A percentile compares a stretch with the other conserved stretches of the same genome.
Evolutionary conservation across 1,140 invertebrate genomes (phyloP).

Genomic region (Dreissena rostriformis): DNA sequence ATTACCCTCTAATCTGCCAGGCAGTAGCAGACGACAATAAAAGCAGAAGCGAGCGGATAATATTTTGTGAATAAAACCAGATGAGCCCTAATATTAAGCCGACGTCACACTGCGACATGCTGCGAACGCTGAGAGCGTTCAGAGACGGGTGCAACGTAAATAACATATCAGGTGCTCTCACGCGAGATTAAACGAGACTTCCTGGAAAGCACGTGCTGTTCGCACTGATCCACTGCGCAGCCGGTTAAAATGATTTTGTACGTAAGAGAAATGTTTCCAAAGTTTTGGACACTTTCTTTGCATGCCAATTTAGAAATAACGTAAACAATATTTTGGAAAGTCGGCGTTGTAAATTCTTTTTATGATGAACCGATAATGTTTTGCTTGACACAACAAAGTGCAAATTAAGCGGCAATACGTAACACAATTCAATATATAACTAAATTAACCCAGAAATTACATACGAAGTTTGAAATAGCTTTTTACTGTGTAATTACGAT

Average conservation of each 20-base stretch:
- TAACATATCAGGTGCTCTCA: slow-evolving; percentile 55
- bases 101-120: slow-evolving; percentile 33
- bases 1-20: background rate
- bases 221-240: slow-evolving; percentile 48
- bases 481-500: too few relatives aligned
- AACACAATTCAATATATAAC: too few relatives aligned
- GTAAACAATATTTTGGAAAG: too few relatives aligned
- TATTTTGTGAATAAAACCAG: slow-evolving; percentile 51
- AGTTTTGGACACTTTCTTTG: too few relatives aligned
- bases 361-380: too few relatives aligned
- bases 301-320: too few relatives aligned
- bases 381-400: too few relatives aligned
- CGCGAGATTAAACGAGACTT: slow-evolving; percentile 55
- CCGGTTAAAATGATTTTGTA: slow-evolving; percentile 29
- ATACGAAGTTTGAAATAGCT: too few relatives aligned
- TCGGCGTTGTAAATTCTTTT: too few relatives aligned
- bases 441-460: too few relatives aligned
- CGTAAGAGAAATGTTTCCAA: background rate
- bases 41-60: slow-evolving; percentile 8
- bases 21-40: slow-evolving; percentile 1
- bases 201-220: slow-evolving; percentile 53
- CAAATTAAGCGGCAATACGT: too few relatives aligned
- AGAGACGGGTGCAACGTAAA: slow-evolving; percentile 44
- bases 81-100: slow-evolving; percentile 49
- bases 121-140: slow-evolving; percentile 29